Percentiles rank a stretch among this genome's conserved stretches.
Conservation (phyloP, 2,888 invertebrate species). For the Macrophya alboannulata region DNA sequence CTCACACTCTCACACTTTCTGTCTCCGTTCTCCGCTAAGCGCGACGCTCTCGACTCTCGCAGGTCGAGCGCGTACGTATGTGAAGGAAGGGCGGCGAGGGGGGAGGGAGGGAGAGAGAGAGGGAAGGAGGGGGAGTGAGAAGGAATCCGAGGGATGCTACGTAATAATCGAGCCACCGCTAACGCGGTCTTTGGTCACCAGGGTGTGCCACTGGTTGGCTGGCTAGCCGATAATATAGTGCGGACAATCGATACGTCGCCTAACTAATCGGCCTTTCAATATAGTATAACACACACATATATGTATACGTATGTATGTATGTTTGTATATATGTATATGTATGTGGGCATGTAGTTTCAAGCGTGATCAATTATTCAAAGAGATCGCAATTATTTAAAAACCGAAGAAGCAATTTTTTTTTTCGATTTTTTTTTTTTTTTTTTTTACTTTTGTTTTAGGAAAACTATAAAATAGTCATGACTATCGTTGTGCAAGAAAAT, state of each 20-base stretch:
- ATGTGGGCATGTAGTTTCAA: neutral
- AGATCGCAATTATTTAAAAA: neutral
- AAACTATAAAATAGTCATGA: no score
- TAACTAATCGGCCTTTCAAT: conserved; percentile 18
- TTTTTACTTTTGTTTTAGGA: no score
- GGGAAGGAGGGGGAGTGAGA: conserved; percentile 61
- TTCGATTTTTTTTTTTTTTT: neutral
- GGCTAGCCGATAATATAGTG: conserved; percentile 9
- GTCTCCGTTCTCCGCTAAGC: conserved; percentile 61
- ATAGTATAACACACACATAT: neutral
- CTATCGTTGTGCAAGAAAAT: no score
- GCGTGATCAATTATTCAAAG: neutral
- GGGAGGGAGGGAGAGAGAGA: conserved; percentile 53
- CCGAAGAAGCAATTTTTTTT: neutral
- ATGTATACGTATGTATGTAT: neutral
- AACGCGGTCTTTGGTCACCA: conserved; percentile 70
- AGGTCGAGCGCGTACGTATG: conserved; percentile 54
- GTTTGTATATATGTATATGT: neutral
- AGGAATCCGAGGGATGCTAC: conserved; percentile 79
- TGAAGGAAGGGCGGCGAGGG: conserved; percentile 30
- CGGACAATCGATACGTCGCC: conserved; percentile 39
- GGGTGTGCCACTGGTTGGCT: conserved; percentile 76
- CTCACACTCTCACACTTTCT: conserved; percentile 59
- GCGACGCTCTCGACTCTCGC: conserved; percentile 61
- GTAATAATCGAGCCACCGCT: conserved; percentile 77